Conservation (phyloP, 2,113 vertebrate genomes). For the Phocoena sinus region DNA sequence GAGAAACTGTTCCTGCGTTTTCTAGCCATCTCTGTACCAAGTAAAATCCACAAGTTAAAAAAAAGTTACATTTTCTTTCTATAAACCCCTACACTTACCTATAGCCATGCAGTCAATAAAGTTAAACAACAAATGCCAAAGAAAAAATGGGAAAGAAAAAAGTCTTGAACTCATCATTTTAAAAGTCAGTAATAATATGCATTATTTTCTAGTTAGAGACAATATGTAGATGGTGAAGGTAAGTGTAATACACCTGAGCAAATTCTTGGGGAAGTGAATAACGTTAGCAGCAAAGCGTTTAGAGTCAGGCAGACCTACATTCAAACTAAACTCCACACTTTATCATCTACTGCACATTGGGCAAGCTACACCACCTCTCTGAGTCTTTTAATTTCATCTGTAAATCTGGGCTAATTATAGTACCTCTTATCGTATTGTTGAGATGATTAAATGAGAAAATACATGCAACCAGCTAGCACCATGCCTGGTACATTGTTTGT, state of each 20-base stretch:
- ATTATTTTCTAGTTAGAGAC: background rate
- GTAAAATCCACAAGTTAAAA: background rate
- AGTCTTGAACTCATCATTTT: background rate
- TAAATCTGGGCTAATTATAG: background rate
- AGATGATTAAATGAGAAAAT: background rate
- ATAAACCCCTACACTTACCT: background rate
- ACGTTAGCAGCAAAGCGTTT: too few relatives aligned
- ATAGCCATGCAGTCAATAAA: background rate
- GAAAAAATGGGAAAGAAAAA: background rate
- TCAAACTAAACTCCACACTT: background rate
- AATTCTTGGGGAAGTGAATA: background rate
- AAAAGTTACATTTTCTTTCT: background rate
- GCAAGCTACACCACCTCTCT: background rate
- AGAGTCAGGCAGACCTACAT: background rate
- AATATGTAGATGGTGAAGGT: background rate
- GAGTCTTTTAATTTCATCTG: background rate
- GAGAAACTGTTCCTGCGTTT: background rate
- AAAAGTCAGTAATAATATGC: background rate
- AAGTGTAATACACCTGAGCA: background rate
- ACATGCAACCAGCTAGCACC: background rate
- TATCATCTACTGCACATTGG: rapidly evolving
- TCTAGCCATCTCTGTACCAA: background rate
- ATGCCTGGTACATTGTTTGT: background rate
- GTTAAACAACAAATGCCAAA: background rate
- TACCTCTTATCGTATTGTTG: background rate